Percentiles rank a stretch among this genome's conserved stretches.
These are phyloP conservation scores for Pissodes strobi DNA, from an alignment of 1,140 invertebrate species.

Conservation along the genomic window DNA sequence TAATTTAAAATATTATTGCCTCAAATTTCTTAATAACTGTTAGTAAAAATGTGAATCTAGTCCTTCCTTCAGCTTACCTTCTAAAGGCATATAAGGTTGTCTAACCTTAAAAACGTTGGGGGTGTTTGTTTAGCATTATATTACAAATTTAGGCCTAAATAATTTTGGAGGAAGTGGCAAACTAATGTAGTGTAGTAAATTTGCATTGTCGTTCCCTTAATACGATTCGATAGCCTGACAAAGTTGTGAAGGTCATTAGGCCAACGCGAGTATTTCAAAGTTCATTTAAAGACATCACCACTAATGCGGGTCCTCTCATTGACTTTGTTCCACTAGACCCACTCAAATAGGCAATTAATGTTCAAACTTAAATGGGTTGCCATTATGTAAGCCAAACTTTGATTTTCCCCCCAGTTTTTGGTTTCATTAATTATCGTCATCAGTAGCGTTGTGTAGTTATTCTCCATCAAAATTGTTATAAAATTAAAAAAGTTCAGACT, in stretches of 20 bases:
- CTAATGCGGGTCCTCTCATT: constrained; percentile 27
- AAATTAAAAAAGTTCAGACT: too few relatives aligned
- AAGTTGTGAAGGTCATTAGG: constrained; percentile 18
- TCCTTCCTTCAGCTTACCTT: too few relatives aligned
- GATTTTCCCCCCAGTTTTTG: neutral
- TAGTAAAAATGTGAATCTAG: too few relatives aligned
- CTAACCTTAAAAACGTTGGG: too few relatives aligned
- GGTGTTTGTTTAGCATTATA: too few relatives aligned
- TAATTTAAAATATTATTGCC: too few relatives aligned
- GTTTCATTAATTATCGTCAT: neutral
- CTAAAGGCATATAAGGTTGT: too few relatives aligned
- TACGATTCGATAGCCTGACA: constrained; percentile 11
- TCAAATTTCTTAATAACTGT: too few relatives aligned
- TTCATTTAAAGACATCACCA: constrained; percentile 24
- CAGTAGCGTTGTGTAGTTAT: neutral
- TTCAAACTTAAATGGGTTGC: constrained; percentile 24
- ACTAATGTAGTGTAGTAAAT: too few relatives aligned
- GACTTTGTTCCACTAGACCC: constrained; percentile 21
- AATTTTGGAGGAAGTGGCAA: too few relatives aligned
- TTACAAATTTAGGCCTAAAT: too few relatives aligned
- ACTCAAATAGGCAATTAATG: constrained; percentile 24
- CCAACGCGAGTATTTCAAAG: constrained; percentile 19
- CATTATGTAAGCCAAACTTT: constrained; percentile 19
- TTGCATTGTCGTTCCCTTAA: constrained; percentile 5
- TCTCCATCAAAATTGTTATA: too few relatives aligned